A percentile compares a stretch with the other conserved stretches of the same genome.
phyloP scores from a whole-genome alignment of 1,140 invertebrate genomes.

The Zaprionus gabonicus region DNA sequence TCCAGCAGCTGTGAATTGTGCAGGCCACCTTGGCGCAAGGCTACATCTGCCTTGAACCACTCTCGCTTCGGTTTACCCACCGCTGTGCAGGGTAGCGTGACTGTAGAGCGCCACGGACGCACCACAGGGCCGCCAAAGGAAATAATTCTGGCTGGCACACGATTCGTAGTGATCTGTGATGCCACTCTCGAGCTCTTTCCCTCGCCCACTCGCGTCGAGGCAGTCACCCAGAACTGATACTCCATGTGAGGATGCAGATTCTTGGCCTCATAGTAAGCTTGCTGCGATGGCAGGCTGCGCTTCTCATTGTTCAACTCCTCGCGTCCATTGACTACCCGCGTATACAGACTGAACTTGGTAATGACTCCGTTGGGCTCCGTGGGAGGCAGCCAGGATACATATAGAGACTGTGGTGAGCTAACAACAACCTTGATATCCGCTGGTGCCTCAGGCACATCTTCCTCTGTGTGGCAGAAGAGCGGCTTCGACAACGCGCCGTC shows the following conservation, averaged over 20 bases:
- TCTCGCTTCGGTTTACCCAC: slow-evolving; percentile 89
- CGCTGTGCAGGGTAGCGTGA: slow-evolving; percentile 87
- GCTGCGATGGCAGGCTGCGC: slow-evolving; percentile 87
- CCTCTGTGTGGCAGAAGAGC: slow-evolving; percentile 91
- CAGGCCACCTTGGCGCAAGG: slow-evolving; percentile 84
- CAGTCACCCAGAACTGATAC: slow-evolving; percentile 93
- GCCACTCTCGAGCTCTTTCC: slow-evolving; percentile 90
- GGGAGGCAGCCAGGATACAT: slow-evolving; percentile 93
- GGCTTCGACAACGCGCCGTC: slow-evolving; percentile 90
- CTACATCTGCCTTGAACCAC: slow-evolving; percentile 87
- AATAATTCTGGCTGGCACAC: slow-evolving; percentile 89
- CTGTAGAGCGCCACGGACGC: slow-evolving; percentile 88
- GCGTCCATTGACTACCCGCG: slow-evolving; percentile 88
- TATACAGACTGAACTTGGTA: slow-evolving; percentile 92
- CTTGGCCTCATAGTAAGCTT: slow-evolving; percentile 88
- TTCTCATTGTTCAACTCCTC: slow-evolving; percentile 90
- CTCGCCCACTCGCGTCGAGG: slow-evolving; percentile 90
- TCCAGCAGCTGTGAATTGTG: slow-evolving; percentile 87
- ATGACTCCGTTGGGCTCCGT: slow-evolving; percentile 91
- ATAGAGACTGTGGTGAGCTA: slow-evolving; percentile 89
- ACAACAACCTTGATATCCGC: slow-evolving; percentile 92
- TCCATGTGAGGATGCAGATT: slow-evolving; percentile 90
- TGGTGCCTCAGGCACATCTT: slow-evolving; percentile 93
- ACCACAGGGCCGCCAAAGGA: slow-evolving; percentile 89
- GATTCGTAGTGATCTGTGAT: slow-evolving; percentile 86